A percentile compares a stretch with the other conserved stretches of the same genome.
Conservation (phyloP, 1,140 invertebrate genomes). For the Hermetia illucens region DNA sequence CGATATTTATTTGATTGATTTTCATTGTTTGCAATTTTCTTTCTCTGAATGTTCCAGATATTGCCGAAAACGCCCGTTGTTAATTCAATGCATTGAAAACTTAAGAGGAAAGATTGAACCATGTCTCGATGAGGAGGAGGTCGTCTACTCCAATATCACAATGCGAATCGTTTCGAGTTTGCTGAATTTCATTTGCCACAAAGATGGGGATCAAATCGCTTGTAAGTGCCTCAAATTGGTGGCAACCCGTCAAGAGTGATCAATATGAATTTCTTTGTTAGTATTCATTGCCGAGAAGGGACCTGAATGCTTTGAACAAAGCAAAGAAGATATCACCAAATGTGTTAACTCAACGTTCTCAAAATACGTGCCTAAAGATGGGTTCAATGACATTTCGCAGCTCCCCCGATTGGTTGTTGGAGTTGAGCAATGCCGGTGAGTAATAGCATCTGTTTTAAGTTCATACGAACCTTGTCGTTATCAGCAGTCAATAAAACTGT, state of each 20-base stretch:
- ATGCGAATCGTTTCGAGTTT: slow-evolving; percentile 49
- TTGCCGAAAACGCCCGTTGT: slow-evolving; percentile 41
- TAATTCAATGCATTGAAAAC: slow-evolving; percentile 44
- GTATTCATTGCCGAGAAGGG: slow-evolving; percentile 66
- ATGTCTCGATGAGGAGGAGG: slow-evolving; percentile 47
- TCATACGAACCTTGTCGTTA: background rate
- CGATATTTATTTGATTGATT: background rate
- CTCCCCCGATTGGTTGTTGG: slow-evolving; percentile 39
- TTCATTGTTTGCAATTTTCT: background rate
- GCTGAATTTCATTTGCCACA: slow-evolving; percentile 54
- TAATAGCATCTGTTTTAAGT: slow-evolving; percentile 8
- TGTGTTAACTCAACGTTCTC: slow-evolving; percentile 48
- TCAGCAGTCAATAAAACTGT: too few species aligned
- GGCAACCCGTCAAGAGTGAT: slow-evolving; percentile 4
- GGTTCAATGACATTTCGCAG: slow-evolving; percentile 20
- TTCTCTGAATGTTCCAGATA: slow-evolving; percentile 36
- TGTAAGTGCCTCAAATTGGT: slow-evolving; percentile 36
- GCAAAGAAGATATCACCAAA: slow-evolving; percentile 40
- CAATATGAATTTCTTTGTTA: slow-evolving; percentile 25
- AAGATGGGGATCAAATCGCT: slow-evolving; percentile 67
- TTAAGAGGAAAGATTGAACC: slow-evolving; percentile 41
- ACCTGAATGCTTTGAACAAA: slow-evolving; percentile 50
- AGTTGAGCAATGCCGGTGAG: slow-evolving; percentile 37
- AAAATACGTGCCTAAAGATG: slow-evolving; percentile 30
- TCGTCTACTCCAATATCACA: slow-evolving; percentile 38